Evolutionary conservation across 2,113 vertebrate genomes (phyloP).

Genomic region (Zootoca vivipara): DNA sequence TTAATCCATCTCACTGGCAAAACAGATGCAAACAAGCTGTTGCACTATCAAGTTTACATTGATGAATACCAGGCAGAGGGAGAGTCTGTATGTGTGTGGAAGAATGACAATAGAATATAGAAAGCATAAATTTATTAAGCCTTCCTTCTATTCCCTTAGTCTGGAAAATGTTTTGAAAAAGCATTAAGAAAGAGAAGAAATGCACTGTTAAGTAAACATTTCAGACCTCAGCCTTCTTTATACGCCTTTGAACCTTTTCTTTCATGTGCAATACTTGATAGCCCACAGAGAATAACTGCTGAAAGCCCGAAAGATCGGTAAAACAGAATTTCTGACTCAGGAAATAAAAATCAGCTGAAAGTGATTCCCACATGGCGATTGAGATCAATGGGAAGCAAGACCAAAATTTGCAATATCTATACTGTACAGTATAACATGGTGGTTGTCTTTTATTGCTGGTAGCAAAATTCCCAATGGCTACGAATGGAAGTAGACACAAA

Average conservation of each 20-base stretch:
- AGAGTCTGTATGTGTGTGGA: slow-evolving; percentile 24
- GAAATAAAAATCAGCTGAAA: slow-evolving; percentile 84
- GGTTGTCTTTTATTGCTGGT: slow-evolving; percentile 74
- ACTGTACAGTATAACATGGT: slow-evolving; percentile 73
- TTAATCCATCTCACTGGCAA: slow-evolving; percentile 48
- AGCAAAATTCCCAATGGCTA: slow-evolving; percentile 78
- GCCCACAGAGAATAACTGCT: slow-evolving; percentile 76
- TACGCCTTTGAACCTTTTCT: slow-evolving; percentile 82
- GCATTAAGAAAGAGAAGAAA: slow-evolving; percentile 41
- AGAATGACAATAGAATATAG: slow-evolving; percentile 55
- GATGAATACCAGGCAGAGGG: slow-evolving; percentile 42
- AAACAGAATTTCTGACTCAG: slow-evolving; percentile 86
- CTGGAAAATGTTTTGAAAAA: slow-evolving; percentile 77
- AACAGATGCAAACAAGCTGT: slow-evolving; percentile 24
- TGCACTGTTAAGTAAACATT: slow-evolving; percentile 78
- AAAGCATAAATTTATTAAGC: slow-evolving; percentile 67
- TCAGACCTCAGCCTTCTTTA: slow-evolving; percentile 75
- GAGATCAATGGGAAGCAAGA: slow-evolving; percentile 83
- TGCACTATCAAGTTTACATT: slow-evolving; percentile 44
- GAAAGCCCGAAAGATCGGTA: slow-evolving; percentile 81
- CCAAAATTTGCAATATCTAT: slow-evolving; percentile 82
- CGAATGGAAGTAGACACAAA: slow-evolving; percentile 62
- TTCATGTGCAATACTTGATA: slow-evolving; percentile 80
- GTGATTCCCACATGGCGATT: slow-evolving; percentile 80
- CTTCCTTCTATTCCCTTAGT: slow-evolving; percentile 69